Percentiles rank a stretch among this genome's conserved stretches.
Evolutionary conservation across 2,797 vertebrate species (phyloP).

Genomic region (Poeciliopsis turneri): DNA sequence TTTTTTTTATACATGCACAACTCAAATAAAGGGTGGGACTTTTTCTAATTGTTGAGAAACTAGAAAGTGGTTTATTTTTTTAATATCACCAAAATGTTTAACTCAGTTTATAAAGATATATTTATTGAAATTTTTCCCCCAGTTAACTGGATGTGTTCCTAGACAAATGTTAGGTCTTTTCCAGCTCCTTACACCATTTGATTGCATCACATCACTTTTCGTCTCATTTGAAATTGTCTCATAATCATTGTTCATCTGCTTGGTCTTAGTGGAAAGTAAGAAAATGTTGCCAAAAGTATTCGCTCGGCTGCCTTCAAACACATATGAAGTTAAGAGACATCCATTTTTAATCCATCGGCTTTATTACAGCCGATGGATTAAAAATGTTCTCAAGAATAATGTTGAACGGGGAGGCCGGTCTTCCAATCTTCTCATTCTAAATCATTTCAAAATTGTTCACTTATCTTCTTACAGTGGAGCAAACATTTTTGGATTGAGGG

Average conservation of each 20-base stretch:
- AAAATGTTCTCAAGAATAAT: not conserved
- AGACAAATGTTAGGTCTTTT: not conserved
- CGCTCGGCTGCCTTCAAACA: not conserved
- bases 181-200: constrained; percentile 4
- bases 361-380: not conserved
- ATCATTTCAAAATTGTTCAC: not conserved
- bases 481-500: not conserved
- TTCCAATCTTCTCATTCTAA: not conserved
- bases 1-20: constrained; percentile 5
- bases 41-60: not conserved
- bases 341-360: not conserved
- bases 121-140: not conserved
- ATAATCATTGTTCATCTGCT: constrained; percentile 47
- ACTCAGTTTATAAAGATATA: not conserved
- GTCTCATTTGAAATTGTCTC: constrained; percentile 47
- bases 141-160: constrained; percentile 4
- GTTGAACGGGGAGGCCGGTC: not conserved
- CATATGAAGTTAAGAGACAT: not conserved
- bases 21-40: not conserved
- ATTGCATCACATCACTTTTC: constrained; percentile 28
- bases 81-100: not conserved
- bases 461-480: not conserved
- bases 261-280: constrained; percentile 29
- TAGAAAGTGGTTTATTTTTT: not conserved
- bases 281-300: not conserved